A percentile compares a stretch with the other conserved stretches of the same genome.
These are phyloP conservation scores for Paramacrobiotus metropolitanus DNA, from an alignment of 1,140 invertebrate species.

Conservation along the genomic window DNA sequence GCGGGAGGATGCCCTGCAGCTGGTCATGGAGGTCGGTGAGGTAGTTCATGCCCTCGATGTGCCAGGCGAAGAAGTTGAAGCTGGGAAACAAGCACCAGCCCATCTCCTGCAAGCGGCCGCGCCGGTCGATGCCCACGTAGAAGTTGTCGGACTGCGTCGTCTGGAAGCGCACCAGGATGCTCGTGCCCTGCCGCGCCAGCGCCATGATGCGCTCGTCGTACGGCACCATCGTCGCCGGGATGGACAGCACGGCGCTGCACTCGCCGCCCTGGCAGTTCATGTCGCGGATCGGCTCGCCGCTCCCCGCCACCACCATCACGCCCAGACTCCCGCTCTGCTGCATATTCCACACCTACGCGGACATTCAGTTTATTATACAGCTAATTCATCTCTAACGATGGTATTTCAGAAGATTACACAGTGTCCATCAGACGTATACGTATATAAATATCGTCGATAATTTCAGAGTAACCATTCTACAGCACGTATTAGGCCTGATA, in stretches of 20 bases:
- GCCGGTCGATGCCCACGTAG: constrained; percentile 13
- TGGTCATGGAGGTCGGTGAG: background rate
- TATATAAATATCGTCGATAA: too few species aligned
- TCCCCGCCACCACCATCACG: constrained; percentile 11
- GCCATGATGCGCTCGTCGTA: constrained; percentile 8
- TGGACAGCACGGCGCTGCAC: constrained; percentile 11
- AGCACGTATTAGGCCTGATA: too few species aligned
- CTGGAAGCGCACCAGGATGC: constrained; percentile 11
- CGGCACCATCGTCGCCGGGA: constrained; percentile 12
- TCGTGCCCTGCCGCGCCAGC: background rate
- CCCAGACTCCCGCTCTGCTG: constrained; percentile 12
- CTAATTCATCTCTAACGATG: too few species aligned
- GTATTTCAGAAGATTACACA: too few species aligned
- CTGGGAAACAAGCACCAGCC: constrained; percentile 17
- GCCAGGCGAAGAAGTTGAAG: constrained; percentile 16
- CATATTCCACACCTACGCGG: constrained; percentile 11
- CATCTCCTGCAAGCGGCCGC: constrained; percentile 13
- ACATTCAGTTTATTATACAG: too few species aligned
- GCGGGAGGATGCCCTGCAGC: too few species aligned
- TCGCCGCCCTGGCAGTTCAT: constrained; percentile 13
- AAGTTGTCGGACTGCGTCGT: constrained; percentile 15
- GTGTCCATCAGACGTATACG: too few species aligned
- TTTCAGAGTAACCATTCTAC: too few species aligned
- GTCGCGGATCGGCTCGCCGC: constrained; percentile 8
- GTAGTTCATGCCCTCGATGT: constrained; percentile 13